Base-by-base conservation (phyloP, 1,140 invertebrate genomes). In the Drosophila melanogaster region DNA sequence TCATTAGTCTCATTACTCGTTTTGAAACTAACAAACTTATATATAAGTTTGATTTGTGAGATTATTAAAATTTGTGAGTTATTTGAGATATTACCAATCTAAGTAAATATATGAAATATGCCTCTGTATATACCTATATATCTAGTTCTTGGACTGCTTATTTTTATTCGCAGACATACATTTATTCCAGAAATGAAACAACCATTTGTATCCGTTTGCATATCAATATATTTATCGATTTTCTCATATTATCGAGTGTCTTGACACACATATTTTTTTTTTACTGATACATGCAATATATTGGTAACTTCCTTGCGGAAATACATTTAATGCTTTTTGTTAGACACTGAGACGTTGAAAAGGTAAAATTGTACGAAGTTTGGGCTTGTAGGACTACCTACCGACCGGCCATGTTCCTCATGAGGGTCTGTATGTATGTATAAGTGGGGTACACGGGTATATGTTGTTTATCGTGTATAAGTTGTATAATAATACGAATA, bases 321-420 rank as follows among this genome's bases (percentile, higher is more conserved):
- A 58, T 44, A 57, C 38, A 57, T 67, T 61, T 46, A 66, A 57
- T 65, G 61, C 46, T 73, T 74, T 58, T 74, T 87, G 74, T 77
- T 89, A 89, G 84, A 89, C 84, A 89, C 80, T 89, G 87, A 89
- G 84, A 89, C 65, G 74, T 80, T 89, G 84, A 90, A 89, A 89
- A 89, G 80, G 85, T 90, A 89, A 89, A 89, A 79, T 90, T 89
- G 84, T 89, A 89, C 84, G 83, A 83, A 77, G 40, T 79, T 79
- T 81, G 70, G 46, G 26, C 61, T 67, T 53, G 61, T 67, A 70
- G 67, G 67, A 70, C 17, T 57, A 70, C 67, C 35, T 57, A 70
- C 67, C 35, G 35, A 57, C 38, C n/a, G 50, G 10, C 50, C 59
- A 43, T 35, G 47, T 46, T 77, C 50, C 38, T 51, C 54, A 40